Base-by-base conservation (phyloP, 2,888 invertebrate species). In the Thymelicus lineola region DNA sequence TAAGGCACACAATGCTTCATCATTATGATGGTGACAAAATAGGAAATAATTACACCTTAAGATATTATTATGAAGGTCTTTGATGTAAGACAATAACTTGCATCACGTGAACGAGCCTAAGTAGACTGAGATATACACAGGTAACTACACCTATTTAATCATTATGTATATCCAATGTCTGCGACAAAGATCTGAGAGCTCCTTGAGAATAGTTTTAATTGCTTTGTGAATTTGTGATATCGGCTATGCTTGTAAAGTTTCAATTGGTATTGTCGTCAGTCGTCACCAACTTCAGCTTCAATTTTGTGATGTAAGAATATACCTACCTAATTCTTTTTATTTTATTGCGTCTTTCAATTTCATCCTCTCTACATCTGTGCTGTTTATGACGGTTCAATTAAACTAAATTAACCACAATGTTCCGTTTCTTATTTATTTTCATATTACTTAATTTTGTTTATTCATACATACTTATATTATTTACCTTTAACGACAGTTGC, bases 1-100 rank as follows among this genome's bases (percentile, higher is more conserved):
- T 28, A 5, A 28, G 28, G 28, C 3, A n/a, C 20, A 10, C 20
- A 9, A 50, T 20, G 0, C 17, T 20, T 20, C 3, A 42, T 0
- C 1, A 10, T 53, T 20, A 20, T 28, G 28, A 53, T 20, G 17
- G 12, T 53, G 20, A 53, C 12, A 53, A 12, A 53, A 53, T 53
- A 53, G 53, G 53, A 53, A 53, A 53, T 53, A 20, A 53, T 53
- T 20, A 53, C 53, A 12, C 12, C 53, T 20, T 53, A 28, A 28
- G 28, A 28, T 28, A 28, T 28, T 28, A 28, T 28, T 28, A 20
- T 20, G 53, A 20, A 53, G 53, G 53, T 53, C 53, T 10, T 53
- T 15, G 3, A 7, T 7, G 5, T 14, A 50, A 53, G 20, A 53
- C 53, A 53, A 53, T 53, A 53, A 53, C 17, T 53, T 53, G 20